Evolutionary conservation across 2,113 vertebrate genomes (phyloP).

Genomic region (Cephalophus harveyi): DNA sequence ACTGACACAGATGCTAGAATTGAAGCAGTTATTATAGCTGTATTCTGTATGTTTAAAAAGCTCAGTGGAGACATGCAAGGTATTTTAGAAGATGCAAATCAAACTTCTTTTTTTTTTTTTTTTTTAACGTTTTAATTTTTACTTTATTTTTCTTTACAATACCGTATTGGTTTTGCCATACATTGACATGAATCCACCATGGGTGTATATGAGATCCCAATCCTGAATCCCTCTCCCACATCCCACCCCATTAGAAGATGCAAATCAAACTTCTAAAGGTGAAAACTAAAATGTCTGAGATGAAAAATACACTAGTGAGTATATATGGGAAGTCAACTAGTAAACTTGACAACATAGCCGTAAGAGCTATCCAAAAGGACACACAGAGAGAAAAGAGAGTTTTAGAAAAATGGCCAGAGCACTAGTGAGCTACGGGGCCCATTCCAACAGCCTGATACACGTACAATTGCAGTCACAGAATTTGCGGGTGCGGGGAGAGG

Average conservation of each 20-base stretch:
- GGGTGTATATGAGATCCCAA: too few relatives aligned
- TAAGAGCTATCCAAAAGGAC: not conserved
- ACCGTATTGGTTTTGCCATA: too few relatives aligned
- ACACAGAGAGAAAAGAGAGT: not conserved
- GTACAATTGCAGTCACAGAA: not conserved
- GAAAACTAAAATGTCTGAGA: not conserved
- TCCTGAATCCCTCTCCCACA: too few relatives aligned
- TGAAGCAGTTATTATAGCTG: not conserved
- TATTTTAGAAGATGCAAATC: not conserved
- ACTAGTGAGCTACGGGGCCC: not conserved
- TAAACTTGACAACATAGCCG: not conserved
- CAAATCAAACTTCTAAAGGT: not conserved
- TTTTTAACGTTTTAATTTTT: too few relatives aligned
- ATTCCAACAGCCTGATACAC: not conserved
- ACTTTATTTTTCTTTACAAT: too few relatives aligned
- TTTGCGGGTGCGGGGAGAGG: accelerated
- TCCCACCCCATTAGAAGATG: not conserved
- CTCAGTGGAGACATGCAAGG: not conserved
- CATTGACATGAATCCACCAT: too few relatives aligned
- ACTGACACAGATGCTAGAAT: not conserved
- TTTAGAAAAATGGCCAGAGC: not conserved
- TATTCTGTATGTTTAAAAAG: not conserved
- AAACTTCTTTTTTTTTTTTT: too few relatives aligned
- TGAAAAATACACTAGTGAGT: not conserved
- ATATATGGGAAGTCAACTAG: not conserved